Conservation (phyloP, 2,113 vertebrate genomes). For the Pagrus major region DNA sequence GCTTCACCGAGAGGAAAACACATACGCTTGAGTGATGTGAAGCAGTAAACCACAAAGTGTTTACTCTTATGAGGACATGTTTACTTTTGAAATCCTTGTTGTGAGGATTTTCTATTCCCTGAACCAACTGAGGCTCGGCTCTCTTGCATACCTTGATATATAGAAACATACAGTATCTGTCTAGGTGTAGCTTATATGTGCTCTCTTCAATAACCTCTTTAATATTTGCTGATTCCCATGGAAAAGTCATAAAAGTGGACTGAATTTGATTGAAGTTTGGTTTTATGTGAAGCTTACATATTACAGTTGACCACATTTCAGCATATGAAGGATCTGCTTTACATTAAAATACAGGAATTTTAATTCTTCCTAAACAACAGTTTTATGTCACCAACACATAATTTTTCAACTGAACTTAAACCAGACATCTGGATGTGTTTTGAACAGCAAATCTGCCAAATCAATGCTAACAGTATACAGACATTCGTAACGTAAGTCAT, state of each 20-base stretch:
- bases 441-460: constrained; percentile 2
- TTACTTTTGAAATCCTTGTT: constrained; percentile 63
- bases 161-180: constrained; percentile 1
- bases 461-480: not conserved
- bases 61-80: constrained; percentile 70
- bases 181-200: constrained; percentile 8
- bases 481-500: not conserved
- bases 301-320: constrained; percentile 17
- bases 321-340: not conserved
- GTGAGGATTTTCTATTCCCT: constrained; percentile 51
- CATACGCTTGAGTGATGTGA: constrained; percentile 64
- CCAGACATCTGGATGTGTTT: constrained; percentile 1
- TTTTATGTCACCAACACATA: not conserved
- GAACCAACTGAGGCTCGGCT: constrained; percentile 16
- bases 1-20: constrained; percentile 58
- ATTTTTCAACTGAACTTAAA: not conserved
- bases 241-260: constrained; percentile 13
- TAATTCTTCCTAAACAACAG: not conserved
- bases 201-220: constrained; percentile 7
- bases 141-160: constrained; percentile 36
- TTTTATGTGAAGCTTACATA: not conserved
- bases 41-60: constrained; percentile 70
- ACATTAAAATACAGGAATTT: not conserved
- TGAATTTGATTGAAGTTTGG: not conserved
- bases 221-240: not conserved